These are phyloP conservation scores for Embiotoca jacksoni DNA, from an alignment of 2,113 vertebrate genomes.

Conservation along the genomic window DNA sequence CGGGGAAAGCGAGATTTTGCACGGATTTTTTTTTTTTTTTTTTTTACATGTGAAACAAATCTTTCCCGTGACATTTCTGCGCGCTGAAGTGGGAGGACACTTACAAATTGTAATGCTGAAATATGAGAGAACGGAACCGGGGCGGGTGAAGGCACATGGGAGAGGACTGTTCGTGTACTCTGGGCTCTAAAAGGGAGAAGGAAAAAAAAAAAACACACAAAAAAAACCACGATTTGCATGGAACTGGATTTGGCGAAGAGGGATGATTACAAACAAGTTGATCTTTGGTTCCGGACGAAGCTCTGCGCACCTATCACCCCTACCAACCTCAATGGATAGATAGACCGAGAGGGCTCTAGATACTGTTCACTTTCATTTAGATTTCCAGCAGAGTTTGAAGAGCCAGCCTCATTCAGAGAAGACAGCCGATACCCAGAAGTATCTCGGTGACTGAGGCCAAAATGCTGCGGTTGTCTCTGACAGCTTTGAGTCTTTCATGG, in stretches of 20 bases:
- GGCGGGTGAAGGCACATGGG: constrained; percentile 82
- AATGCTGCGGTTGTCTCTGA: constrained; percentile 68
- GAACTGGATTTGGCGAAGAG: constrained; percentile 69
- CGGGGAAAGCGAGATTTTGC: constrained; percentile 9
- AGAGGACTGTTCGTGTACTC: constrained; percentile 76
- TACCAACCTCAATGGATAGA: constrained; percentile 67
- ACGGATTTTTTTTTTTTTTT: background rate
- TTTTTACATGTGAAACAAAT: constrained; percentile 47
- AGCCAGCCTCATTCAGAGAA: constrained; percentile 37
- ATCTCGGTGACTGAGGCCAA: constrained; percentile 54
- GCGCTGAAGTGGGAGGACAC: constrained; percentile 79
- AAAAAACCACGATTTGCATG: constrained; percentile 44
- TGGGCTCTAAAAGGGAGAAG: constrained; percentile 50
- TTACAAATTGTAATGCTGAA: constrained; percentile 81
- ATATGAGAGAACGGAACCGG: constrained; percentile 82
- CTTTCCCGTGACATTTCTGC: constrained; percentile 56
- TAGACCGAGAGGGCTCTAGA: constrained; percentile 46
- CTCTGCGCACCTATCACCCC: constrained; percentile 53
- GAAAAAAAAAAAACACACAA: constrained; percentile 17
- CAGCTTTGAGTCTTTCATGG: constrained; percentile 76
- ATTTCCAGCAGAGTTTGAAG: constrained; percentile 30
- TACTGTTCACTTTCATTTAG: constrained; percentile 32
- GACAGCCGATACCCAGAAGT: constrained; percentile 23
- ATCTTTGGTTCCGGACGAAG: constrained; percentile 59
- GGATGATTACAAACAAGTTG: constrained; percentile 72